A percentile compares a stretch with the other conserved stretches of the same genome.
phyloP scores from a whole-genome alignment of 2,113 vertebrate species.

The Anoplopoma fimbria region DNA sequence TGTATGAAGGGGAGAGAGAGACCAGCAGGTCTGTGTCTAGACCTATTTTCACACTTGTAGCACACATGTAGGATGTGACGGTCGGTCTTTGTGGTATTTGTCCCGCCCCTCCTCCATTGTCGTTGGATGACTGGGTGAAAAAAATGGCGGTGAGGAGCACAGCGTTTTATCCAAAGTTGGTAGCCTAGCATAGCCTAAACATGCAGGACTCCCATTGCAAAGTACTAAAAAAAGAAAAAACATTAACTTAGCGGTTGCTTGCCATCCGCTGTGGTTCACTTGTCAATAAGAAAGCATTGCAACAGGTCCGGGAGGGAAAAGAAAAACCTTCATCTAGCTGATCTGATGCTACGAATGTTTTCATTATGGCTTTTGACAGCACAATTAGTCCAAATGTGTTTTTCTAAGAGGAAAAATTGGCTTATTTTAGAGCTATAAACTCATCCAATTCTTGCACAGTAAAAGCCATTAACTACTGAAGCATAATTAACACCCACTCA shows the following conservation, averaged over 20 bases:
- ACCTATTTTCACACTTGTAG: too few relatives aligned
- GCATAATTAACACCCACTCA: slow-evolving; percentile 23
- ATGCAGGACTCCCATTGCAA: background rate
- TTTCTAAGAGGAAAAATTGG: background rate
- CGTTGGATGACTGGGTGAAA: background rate
- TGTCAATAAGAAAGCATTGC: background rate
- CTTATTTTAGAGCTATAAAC: slow-evolving; percentile 1
- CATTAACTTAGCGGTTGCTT: background rate
- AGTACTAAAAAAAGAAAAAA: background rate
- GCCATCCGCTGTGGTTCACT: too few relatives aligned
- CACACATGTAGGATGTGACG: too few relatives aligned
- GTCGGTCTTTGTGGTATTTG: too few relatives aligned
- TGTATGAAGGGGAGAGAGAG: too few relatives aligned
- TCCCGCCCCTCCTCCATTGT: background rate
- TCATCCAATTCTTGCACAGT: background rate
- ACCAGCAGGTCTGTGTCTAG: too few relatives aligned
- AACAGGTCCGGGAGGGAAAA: background rate
- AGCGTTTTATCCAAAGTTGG: too few relatives aligned
- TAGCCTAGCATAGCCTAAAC: too few relatives aligned
- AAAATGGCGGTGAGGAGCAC: too few relatives aligned
- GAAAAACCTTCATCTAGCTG: background rate
- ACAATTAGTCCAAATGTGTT: background rate
- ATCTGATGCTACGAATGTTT: background rate
- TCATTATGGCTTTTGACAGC: background rate
- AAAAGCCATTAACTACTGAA: slow-evolving; percentile 33